Percentiles rank a stretch among this genome's conserved stretches.
Conservation (phyloP, 2,113 vertebrate genomes). For the Poecilia latipinna region DNA sequence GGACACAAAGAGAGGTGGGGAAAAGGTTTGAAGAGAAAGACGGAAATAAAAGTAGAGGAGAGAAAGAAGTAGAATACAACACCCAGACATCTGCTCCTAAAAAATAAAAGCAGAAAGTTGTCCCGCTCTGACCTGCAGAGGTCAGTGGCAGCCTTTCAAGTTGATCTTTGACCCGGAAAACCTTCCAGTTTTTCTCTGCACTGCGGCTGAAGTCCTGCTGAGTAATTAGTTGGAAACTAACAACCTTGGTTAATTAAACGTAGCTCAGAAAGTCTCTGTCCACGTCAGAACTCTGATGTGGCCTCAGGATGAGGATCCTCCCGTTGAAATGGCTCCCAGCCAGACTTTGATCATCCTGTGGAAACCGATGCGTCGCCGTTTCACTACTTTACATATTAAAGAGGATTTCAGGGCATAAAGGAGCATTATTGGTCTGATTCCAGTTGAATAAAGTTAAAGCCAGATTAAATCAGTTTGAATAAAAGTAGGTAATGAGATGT, state of each 20-base stretch:
- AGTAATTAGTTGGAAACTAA: conserved; percentile 36
- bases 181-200: conserved; percentile 16
- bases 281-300: not conserved
- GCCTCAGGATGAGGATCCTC: conserved; percentile 8
- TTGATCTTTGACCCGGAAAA: not conserved
- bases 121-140: conserved; percentile 14
- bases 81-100: too few species aligned
- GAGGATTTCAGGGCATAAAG: not conserved
- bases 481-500: not conserved
- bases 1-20: too few species aligned
- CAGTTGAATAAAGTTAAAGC: not conserved
- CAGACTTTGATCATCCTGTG: conserved; percentile 17
- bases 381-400: not conserved
- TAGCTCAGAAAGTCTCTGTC: conserved; percentile 14
- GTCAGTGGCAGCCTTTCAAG: conserved; percentile 30
- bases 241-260: conserved; percentile 52
- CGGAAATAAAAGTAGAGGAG: too few species aligned
- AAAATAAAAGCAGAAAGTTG: not conserved
- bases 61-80: too few species aligned
- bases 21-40: too few species aligned
- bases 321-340: not conserved
- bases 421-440: not conserved
- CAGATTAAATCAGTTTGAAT: not conserved
- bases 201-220: conserved; percentile 26
- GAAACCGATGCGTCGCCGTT: conserved; percentile 19